Evolutionary conservation across 2,888 invertebrate species (phyloP), one percentile per base, ranked within the genome.

Genomic region (Dioctria linearis): DNA sequence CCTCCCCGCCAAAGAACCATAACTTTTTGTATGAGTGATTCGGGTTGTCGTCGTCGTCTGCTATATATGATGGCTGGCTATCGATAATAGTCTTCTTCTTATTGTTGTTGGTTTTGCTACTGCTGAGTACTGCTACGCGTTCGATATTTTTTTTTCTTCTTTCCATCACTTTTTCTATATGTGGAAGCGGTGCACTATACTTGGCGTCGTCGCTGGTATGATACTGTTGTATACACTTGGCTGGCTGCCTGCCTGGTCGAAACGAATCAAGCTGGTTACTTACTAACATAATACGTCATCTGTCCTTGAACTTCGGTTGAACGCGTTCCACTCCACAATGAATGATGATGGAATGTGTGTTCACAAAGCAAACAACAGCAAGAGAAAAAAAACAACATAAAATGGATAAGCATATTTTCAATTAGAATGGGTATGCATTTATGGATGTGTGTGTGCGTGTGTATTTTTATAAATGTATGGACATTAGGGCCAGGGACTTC

Each of bases 261-360:
- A 25, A 1, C 25, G 25, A 25, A 25, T 25, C 25, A 25, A 25
- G 25, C 25, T 25, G 25, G 25, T 69, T 25, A 37, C 71, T 69
- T 25, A 37, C 71, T 54, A 39, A 42, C 40, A 46, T 71, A 79
- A 82, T 80, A 84, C 83, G 83, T 84, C 84, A 84, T 84, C 80
- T 84, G 83, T 80, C 84, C 84, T 84, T 84, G 84, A 84, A 84
- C 84, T 84, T 84, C 81, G 65, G 79, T 80, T 83, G 83, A 83
- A 84, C 82, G 83, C 81, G 82, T 80, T 69, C 71, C 76, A 80
- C 80, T 69, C 71, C 76, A 80, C 80, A 54, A 78, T 75, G 65
- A 75, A 67, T 80, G 80, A 49, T 49, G 57, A 65, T 42, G 42
- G 80, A 57, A 66, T 78, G 61, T 49, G 54, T 51, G n/a, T 71